Conservation (phyloP, 2,797 vertebrate species). For the Rhinichthys osculus region DNA sequence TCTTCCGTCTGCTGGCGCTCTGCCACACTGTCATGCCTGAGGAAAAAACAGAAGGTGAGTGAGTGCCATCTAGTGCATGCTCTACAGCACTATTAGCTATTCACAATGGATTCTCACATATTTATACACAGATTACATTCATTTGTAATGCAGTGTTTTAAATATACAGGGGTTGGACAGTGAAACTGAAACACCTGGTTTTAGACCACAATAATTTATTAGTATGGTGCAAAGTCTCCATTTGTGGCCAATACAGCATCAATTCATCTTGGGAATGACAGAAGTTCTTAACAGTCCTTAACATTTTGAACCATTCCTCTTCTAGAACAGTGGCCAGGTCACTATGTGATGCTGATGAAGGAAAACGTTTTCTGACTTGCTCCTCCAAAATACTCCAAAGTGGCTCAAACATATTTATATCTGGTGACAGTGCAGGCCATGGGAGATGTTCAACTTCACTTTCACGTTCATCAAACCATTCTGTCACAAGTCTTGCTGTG, state of each 20-base stretch:
- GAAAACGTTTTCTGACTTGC: neutral
- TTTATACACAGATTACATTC: neutral
- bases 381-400: too few species aligned
- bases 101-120: neutral
- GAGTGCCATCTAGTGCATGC: slow-evolving; percentile 42
- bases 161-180: neutral
- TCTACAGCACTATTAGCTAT: neutral
- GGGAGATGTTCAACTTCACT: neutral
- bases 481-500: neutral
- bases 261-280: neutral
- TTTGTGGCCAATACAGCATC: neutral
- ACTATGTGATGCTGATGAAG: neutral
- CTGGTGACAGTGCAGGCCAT: neutral
- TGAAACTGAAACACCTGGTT: too few species aligned
- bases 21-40: slow-evolving; percentile 96
- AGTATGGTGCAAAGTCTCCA: neutral
- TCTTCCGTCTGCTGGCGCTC: slow-evolving; percentile 90
- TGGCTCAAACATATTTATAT: neutral
- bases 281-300: neutral
- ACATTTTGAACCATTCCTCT: neutral
- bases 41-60: slow-evolving; percentile 88
- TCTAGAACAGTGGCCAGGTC: neutral
- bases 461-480: neutral
- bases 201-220: too few species aligned
- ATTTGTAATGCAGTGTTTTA: neutral